Evolutionary conservation across 2,888 invertebrate genomes (phyloP), one percentile per base, ranked within the genome.

Genomic region (Drosophila merina): DNA sequence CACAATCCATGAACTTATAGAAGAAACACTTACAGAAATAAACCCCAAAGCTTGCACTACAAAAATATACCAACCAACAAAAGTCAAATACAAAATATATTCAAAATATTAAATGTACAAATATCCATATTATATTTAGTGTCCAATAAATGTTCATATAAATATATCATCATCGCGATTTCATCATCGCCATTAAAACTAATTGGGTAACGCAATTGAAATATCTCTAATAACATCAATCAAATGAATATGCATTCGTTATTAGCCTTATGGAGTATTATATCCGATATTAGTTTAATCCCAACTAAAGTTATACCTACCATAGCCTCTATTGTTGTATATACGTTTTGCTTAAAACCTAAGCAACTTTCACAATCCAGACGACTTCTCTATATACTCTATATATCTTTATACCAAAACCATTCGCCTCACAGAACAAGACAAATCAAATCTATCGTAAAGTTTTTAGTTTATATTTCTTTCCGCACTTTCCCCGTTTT

Each of bases 41-140:
- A 48, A 79, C 69, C 51, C 54, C 47, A 52, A 64, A 36, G 26
- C 10, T 25, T 6, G 36, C 76, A 68, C 68, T 40, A 74, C 79
- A 81, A 83, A 83, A 86, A 83, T 83, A 81, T 86, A 86, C 81
- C 84, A 83, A 81, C 71, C 52, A 81, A 31, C 57, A 63, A 20
- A 20, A 20, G 52, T 48, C 26, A 33, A 57, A 50, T n/a, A 72
- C 38, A 38, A 52, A 31, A 33, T 12, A 45, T 40, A 58, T 59
- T 67, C 56, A 25, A 59, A 64, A 57, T 51, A 40, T 60, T 56
- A 38, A 42, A 55, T 51, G 36, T 36, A 36, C 4, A 36, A 36
- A 60, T 67, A 60, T 52, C 26, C 58, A 20, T 45, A 63, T 51
- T 48, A 36, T 49, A 48, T 10, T 42, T 44, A 51, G 50, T 55